phyloP scores from a whole-genome alignment of 2,888 invertebrate genomes.

The Drosophila monieri region DNA sequence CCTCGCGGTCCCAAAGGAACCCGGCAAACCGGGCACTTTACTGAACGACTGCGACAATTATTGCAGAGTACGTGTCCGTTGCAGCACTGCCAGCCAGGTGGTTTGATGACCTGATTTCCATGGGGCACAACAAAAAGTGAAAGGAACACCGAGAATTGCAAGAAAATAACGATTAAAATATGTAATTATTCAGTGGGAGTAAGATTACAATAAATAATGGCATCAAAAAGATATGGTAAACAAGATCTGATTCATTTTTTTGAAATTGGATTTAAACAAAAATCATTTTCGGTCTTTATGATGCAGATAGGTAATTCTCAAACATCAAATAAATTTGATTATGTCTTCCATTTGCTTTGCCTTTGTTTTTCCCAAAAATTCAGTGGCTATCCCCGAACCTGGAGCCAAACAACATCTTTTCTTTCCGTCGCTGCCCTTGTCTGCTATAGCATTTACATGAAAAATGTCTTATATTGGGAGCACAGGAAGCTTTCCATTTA shows the following conservation, averaged over 20 bases:
- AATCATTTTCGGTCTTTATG: background rate
- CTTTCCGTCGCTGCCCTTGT: background rate
- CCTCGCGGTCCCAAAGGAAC: conserved; percentile 84
- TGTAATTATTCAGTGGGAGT: conserved; percentile 30
- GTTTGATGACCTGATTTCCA: conserved; percentile 81
- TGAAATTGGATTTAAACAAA: conserved; percentile 14
- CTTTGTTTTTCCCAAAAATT: background rate
- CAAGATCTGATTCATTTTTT: conserved; percentile 16
- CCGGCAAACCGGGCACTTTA: conserved; percentile 84
- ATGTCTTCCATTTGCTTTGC: conserved; percentile 19
- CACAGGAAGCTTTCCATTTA: conserved; percentile 54
- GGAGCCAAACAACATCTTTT: background rate
- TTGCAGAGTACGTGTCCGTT: conserved; percentile 85
- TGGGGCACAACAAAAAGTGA: background rate
- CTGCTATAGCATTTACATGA: conserved; percentile 17
- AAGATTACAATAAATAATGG: conserved; percentile 23
- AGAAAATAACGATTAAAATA: background rate
- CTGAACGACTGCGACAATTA: conserved; percentile 84
- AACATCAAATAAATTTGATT: conserved; percentile 35
- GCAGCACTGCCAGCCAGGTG: conserved; percentile 85
- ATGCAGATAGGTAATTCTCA: conserved; percentile 9
- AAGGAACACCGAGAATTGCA: background rate
- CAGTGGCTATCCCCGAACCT: background rate
- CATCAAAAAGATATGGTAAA: background rate
- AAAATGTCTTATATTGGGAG: conserved; percentile 32